Evolutionary conservation across 2,797 vertebrate species (phyloP).

Genomic region (Chromobotia macracanthus): DNA sequence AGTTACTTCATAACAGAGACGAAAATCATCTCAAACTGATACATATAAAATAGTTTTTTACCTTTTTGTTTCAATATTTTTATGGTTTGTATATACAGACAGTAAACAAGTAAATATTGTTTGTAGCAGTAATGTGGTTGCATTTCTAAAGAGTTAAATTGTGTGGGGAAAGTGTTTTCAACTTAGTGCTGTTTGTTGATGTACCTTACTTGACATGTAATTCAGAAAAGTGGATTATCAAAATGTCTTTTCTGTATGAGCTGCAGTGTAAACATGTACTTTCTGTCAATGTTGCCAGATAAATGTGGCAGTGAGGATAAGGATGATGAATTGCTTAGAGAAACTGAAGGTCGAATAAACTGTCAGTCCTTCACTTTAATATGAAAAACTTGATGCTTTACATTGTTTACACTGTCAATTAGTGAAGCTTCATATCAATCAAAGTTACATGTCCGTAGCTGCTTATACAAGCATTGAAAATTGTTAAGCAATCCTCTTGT

Average conservation of each 20-base stretch:
- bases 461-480: conserved; percentile 6
- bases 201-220: conserved; percentile 31
- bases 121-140: not conserved
- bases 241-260: conserved; percentile 27
- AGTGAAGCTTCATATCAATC: conserved; percentile 42
- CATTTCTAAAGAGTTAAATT: not conserved
- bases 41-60: not conserved
- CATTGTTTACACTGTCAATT: conserved; percentile 46
- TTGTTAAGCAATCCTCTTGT: not conserved
- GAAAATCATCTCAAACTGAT: not conserved
- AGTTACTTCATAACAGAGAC: not conserved
- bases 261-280: conserved; percentile 4
- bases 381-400: conserved; percentile 32
- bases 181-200: not conserved
- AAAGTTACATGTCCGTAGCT: conserved; percentile 18
- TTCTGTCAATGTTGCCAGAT: conserved; percentile 29
- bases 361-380: conserved; percentile 34
- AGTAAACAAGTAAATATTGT: not conserved
- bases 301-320: conserved; percentile 22
- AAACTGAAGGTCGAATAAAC: conserved; percentile 20
- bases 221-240: conserved; percentile 36
- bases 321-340: conserved; percentile 55
- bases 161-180: not conserved
- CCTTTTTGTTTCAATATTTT: too few relatives aligned
- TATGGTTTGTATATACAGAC: not conserved